Evolutionary conservation across 2,888 invertebrate genomes (phyloP), one percentile per base, ranked within the genome.

Genomic region (Eumerus sabulonum): DNA sequence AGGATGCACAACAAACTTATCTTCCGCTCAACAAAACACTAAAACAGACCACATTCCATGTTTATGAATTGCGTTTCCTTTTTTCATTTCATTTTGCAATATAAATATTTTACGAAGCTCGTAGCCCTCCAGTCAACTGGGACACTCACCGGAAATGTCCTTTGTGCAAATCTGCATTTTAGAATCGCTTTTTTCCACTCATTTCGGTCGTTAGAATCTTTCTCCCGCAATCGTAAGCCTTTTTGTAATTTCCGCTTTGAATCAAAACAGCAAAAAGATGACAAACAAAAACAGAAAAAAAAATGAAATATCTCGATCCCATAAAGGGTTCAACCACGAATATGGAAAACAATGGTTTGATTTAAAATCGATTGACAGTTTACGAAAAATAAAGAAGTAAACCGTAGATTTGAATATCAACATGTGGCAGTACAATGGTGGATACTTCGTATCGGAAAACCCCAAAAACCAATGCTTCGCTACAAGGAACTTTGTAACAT

Each of bases 101-200:
- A 27, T 27, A 27, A 57, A 44, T 42, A 19, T 44, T 64, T 38
- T 36, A 56, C 38, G n/a, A 60, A 67, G 14, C 27, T 56, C n/a
- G 60, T 40, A 42, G 68, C 38, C 63, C 48, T 19, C 51, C 74
- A n/a, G 63, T 38, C 59, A 12, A 19, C 79, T 67, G 79, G 70
- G 68, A 79, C 68, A 79, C 79, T 74, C 79, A 74, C 79, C 79
- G 79, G 79, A 79, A 79, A 79, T 79, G 79, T 79, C 79, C 68
- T 74, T 79, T 79, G 74, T 74, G 60, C 79, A 73, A 74, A 79
- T 79, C 79, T 68, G 59, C 79, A 68, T 79, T 74, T 79, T 79
- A 74, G 79, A 74, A 79, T 79, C 79, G 74, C 47, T 74, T 40
- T 47, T n/a, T 50, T 63, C 48, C 60, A 70, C 62, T 64, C 48